Percentiles rank a stretch among this genome's conserved stretches.
These are phyloP conservation scores for Cataglyphis altisquamis DNA, from an alignment of 2,888 invertebrate genomes.

Conservation along the genomic window DNA sequence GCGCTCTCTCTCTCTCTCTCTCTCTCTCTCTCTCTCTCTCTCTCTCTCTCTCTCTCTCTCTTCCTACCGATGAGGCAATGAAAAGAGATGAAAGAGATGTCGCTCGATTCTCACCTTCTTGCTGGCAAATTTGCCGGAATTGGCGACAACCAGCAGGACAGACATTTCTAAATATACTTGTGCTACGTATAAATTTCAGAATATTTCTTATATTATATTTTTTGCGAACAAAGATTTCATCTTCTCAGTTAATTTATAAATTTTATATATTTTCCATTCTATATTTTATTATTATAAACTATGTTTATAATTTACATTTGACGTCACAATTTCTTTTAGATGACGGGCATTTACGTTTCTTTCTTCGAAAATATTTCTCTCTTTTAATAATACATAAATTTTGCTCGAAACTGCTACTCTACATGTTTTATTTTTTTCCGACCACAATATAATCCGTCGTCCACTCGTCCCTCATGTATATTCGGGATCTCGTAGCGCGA, in stretches of 20 bases:
- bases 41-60: neutral
- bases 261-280: neutral
- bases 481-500: slow-evolving; percentile 15
- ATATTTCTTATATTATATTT: neutral
- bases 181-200: neutral
- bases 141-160: neutral
- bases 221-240: neutral
- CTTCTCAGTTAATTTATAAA: neutral
- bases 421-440: slow-evolving; percentile 4
- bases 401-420: neutral
- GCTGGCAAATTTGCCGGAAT: neutral
- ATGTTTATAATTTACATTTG: neutral
- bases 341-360: neutral
- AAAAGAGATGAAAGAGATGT: slow-evolving; percentile 64
- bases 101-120: neutral
- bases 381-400: slow-evolving; percentile 7
- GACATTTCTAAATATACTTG: neutral
- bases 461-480: neutral
- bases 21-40: neutral
- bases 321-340: neutral
- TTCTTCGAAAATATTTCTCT: neutral
- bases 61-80: neutral
- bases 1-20: slow-evolving; percentile 10
- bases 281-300: neutral
- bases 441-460: neutral